Base-by-base conservation (phyloP, 2,797 vertebrate genomes). In the Triplophysa bombifrons region DNA sequence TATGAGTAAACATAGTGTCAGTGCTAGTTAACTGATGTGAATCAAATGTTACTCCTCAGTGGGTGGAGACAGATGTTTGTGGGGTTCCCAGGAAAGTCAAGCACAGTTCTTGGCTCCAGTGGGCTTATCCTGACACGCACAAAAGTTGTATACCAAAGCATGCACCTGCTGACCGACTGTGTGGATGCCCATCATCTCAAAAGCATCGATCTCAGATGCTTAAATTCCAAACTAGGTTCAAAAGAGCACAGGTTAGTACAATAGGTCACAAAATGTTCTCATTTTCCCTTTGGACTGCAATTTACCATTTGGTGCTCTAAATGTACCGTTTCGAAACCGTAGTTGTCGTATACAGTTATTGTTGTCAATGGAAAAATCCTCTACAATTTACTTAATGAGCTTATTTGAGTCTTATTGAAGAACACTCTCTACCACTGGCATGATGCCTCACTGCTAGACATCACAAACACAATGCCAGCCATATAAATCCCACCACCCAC, bases 401-500 rank as follows among this genome's bases (percentile, higher is more conserved):
- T n/a, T 11, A 41, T 12, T n/a, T 13, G 51, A 70, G 30, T n/a
- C n/a, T 70, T n/a, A 19, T 8, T n/a, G 46, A 5, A 61, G 27
- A 30, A 50, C 41, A 38, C 55, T 78, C 66, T 75, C 20, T 13
- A 74, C 5, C 25, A 73, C 20, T 72, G 71, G 70, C 74, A 72
- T 3, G 16, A 58, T 2, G 65, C 61, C 30, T 75, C 22, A 48
- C 30, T 82, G 50, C 72, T 85, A 83, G 82, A 79, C 82, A 83
- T 63, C 68, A 82, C 74, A 71, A 77, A 74, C 74, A 77, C 56
- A 4, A 20, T 77, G 84, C 82, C 71, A 84, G 65, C n/a, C 19
- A 9, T 80, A 82, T 77, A 74, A 78, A 83, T 76, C 65, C 65
- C 51, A 61, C 58, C 78, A 75, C 80, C 79, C 78, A 84, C 80